These are phyloP conservation scores for Phymorhynchus buccinoides DNA, from an alignment of 1,140 invertebrate species.

Conservation along the genomic window DNA sequence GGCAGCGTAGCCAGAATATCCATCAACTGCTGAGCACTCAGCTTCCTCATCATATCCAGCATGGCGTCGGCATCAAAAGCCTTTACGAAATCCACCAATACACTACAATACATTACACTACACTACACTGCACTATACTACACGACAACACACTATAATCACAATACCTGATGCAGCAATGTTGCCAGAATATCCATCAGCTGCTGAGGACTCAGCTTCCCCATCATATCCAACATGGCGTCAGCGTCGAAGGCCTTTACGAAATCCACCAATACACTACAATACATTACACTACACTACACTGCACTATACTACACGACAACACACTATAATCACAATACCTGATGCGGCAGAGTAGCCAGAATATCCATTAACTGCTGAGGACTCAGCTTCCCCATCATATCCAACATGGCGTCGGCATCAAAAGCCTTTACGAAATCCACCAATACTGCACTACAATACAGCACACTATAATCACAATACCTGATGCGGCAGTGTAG, in stretches of 20 bases:
- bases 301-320: no score
- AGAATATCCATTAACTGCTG: slow-evolving; percentile 32
- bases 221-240: slow-evolving; percentile 37
- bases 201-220: neutral
- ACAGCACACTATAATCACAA: no score
- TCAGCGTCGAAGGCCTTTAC: slow-evolving; percentile 25
- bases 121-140: no score
- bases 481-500: slow-evolving; percentile 15
- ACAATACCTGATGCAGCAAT: no score
- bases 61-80: slow-evolving; percentile 38
- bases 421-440: slow-evolving; percentile 26
- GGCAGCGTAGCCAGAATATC: slow-evolving; percentile 29
- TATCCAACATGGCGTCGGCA: slow-evolving; percentile 38
- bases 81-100: slow-evolving; percentile 20
- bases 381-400: slow-evolving; percentile 27
- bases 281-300: no score
- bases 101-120: no score
- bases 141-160: no score
- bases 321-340: no score
- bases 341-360: slow-evolving; percentile 18
- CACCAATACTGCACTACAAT: no score
- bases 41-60: slow-evolving; percentile 33
- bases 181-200: no score
- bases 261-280: slow-evolving; percentile 14
- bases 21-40: slow-evolving; percentile 19